These are phyloP conservation scores for Polypterus senegalus DNA, from an alignment of 2,113 vertebrate species.

Conservation along the genomic window DNA sequence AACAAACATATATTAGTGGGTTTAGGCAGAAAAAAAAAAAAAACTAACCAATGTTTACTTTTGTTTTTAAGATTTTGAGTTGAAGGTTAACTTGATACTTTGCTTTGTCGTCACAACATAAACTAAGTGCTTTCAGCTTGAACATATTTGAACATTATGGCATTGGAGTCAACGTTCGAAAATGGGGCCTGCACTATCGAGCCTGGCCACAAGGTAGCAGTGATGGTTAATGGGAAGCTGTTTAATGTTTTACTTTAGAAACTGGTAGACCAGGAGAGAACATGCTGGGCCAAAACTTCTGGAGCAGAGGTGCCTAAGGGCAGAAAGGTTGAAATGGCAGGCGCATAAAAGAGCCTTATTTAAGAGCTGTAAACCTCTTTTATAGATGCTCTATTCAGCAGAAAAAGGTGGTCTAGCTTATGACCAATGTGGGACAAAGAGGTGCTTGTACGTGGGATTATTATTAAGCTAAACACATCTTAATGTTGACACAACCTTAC, in stretches of 20 bases:
- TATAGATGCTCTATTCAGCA: conserved; percentile 32
- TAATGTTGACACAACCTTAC: conserved; percentile 20
- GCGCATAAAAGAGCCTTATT: conserved; percentile 19
- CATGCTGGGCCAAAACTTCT: too few relatives aligned
- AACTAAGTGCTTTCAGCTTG: too few relatives aligned
- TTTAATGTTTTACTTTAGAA: background rate
- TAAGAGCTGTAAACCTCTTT: conserved; percentile 6
- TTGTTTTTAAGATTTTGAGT: too few relatives aligned
- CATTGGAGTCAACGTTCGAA: background rate
- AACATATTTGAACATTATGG: too few relatives aligned
- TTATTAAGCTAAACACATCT: conserved; percentile 23
- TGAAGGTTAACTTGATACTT: too few relatives aligned
- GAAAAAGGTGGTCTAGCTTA: conserved; percentile 17
- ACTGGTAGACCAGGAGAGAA: background rate
- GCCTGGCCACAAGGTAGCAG: background rate
- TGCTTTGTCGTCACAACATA: too few relatives aligned
- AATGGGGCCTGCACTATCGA: background rate
- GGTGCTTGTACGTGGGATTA: conserved; percentile 26
- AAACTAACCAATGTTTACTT: too few relatives aligned
- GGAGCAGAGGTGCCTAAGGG: conserved; percentile 15
- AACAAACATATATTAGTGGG: too few relatives aligned
- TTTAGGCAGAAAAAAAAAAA: too few relatives aligned
- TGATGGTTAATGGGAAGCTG: conserved; percentile 19
- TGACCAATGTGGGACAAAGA: conserved; percentile 31
- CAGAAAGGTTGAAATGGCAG: conserved; percentile 17